A percentile compares a stretch with the other conserved stretches of the same genome.
These are phyloP conservation scores for Natator depressus DNA, from an alignment of 2,113 vertebrate species.

Conservation along the genomic window DNA sequence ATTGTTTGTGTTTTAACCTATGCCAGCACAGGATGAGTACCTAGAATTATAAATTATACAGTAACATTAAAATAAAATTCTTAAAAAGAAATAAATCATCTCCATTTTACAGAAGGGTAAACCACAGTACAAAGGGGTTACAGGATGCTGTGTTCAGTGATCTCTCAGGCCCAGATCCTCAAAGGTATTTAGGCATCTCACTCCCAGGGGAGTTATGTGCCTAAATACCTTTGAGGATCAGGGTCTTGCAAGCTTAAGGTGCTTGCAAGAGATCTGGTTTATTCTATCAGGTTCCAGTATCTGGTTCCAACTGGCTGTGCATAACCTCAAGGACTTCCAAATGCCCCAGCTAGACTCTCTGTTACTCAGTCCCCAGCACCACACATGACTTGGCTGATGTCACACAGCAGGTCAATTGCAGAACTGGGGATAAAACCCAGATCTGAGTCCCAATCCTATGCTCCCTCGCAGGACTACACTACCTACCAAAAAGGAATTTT, in stretches of 20 bases:
- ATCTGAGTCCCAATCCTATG: background rate
- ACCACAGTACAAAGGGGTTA: rapidly evolving
- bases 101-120: background rate
- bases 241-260: background rate
- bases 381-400: background rate
- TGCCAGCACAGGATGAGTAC: background rate
- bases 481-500: background rate
- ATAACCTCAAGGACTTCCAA: background rate
- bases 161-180: background rate
- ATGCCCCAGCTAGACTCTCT: background rate
- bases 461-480: background rate
- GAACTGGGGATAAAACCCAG: rapidly evolving
- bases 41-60: background rate
- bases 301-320: background rate
- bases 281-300: background rate
- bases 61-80: background rate
- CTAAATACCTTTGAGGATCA: background rate
- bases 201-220: background rate
- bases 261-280: background rate
- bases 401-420: background rate
- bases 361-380: background rate
- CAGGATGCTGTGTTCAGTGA: background rate
- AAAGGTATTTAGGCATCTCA: background rate
- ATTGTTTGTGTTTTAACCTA: background rate
- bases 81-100: background rate